phyloP scores from a whole-genome alignment of 2,113 vertebrate genomes.

The Mormoops blainvillei region DNA sequence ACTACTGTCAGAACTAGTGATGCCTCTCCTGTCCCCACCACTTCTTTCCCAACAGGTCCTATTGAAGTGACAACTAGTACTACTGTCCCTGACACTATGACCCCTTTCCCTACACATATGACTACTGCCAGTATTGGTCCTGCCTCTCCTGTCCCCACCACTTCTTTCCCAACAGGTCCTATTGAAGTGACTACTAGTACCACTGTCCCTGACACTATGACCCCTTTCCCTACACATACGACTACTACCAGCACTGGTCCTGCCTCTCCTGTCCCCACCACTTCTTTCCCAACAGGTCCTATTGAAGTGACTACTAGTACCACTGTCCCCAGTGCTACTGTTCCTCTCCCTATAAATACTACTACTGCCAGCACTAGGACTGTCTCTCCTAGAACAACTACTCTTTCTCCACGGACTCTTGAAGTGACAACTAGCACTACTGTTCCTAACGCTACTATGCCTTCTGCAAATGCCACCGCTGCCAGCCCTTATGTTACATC shows the following conservation, averaged over 20 bases:
- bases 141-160: too few species aligned
- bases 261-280: accelerated
- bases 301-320: accelerated
- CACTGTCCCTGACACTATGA: accelerated
- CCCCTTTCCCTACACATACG: background rate
- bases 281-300: accelerated
- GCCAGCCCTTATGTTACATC: accelerated
- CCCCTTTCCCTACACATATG: accelerated
- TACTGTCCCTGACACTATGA: accelerated
- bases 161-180: accelerated
- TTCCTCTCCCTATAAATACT: background rate
- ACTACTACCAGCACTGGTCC: accelerated
- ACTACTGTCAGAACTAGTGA: accelerated
- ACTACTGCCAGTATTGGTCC: accelerated
- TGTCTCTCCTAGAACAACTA: accelerated
- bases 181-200: accelerated
- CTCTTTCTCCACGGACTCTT: accelerated
- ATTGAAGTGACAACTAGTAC: accelerated
- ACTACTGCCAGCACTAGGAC: accelerated
- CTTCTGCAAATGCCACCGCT: background rate
- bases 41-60: accelerated
- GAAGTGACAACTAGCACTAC: background rate
- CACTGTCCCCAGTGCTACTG: accelerated
- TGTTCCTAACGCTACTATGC: accelerated
- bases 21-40: background rate